These are phyloP conservation scores for Heterotilapia buettikoferi DNA, from an alignment of 2,113 vertebrate genomes.

Conservation along the genomic window DNA sequence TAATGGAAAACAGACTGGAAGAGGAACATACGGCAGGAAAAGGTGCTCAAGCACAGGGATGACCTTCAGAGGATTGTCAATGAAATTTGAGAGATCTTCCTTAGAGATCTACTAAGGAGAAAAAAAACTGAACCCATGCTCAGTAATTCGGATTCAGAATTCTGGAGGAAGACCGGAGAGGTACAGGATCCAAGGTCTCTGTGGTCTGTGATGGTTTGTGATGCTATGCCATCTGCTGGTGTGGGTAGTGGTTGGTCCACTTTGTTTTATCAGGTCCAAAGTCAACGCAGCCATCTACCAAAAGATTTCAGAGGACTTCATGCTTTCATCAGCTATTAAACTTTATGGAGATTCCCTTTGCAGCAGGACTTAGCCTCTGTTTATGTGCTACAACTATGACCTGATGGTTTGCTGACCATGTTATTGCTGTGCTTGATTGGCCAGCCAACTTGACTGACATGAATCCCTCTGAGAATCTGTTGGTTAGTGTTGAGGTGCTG, in stretches of 20 bases:
- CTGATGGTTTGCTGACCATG: neutral
- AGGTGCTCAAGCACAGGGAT: neutral
- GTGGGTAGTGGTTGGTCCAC: neutral
- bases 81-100: neutral
- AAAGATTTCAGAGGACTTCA: neutral
- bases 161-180: neutral
- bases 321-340: neutral
- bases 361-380: neutral
- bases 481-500: neutral
- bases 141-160: fast-evolving
- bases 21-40: neutral
- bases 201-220: neutral
- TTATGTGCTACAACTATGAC: slow-evolving; percentile 68
- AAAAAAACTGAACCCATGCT: neutral
- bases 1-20: neutral
- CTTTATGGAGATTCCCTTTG: neutral
- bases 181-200: neutral
- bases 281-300: neutral
- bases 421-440: neutral
- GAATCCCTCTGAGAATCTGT: neutral
- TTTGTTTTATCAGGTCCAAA: neutral
- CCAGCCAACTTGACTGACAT: neutral
- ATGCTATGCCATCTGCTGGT: neutral
- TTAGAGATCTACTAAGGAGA: neutral
- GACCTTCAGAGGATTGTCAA: neutral